phyloP scores from a whole-genome alignment of 2,113 vertebrate species.

The Tympanuchus pallidicinctus region DNA sequence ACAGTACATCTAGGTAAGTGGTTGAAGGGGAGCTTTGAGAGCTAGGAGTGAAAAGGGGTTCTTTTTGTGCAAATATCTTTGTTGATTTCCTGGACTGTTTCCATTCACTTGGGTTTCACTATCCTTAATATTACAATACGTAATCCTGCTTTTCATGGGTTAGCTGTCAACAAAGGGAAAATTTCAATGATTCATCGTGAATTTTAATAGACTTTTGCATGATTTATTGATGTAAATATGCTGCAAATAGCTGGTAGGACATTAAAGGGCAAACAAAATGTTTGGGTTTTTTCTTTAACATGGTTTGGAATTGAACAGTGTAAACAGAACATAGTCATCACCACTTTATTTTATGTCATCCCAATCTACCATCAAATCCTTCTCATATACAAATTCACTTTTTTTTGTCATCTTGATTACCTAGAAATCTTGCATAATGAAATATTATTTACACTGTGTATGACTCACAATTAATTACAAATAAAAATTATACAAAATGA shows the following conservation, averaged over 20 bases:
- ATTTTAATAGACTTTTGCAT: conserved; percentile 59
- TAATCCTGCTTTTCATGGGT: background rate
- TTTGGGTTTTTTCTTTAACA: conserved; percentile 48
- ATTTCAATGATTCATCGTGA: background rate
- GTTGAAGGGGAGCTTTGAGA: background rate
- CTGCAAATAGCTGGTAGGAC: conserved; percentile 69
- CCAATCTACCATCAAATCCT: conserved; percentile 61
- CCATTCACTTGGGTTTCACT: background rate
- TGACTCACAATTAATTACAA: conserved; percentile 65
- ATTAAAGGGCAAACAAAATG: conserved; percentile 73
- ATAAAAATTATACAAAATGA: conserved; percentile 66
- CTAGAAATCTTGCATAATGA: conserved; percentile 71
- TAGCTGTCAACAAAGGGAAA: background rate
- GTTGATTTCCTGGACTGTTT: background rate
- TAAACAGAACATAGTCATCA: conserved; percentile 73
- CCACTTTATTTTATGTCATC: conserved; percentile 69
- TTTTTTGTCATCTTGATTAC: conserved; percentile 61
- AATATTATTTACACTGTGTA: conserved; percentile 76
- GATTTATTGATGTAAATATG: conserved; percentile 83
- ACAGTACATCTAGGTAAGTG: background rate
- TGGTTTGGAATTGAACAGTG: conserved; percentile 67
- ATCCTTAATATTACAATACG: too few relatives aligned
- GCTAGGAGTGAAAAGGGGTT: background rate
- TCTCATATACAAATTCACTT: conserved; percentile 73
- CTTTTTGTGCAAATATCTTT: background rate